phyloP scores from a whole-genome alignment of 2,113 vertebrate genomes.

The Sinosuthora webbiana region DNA sequence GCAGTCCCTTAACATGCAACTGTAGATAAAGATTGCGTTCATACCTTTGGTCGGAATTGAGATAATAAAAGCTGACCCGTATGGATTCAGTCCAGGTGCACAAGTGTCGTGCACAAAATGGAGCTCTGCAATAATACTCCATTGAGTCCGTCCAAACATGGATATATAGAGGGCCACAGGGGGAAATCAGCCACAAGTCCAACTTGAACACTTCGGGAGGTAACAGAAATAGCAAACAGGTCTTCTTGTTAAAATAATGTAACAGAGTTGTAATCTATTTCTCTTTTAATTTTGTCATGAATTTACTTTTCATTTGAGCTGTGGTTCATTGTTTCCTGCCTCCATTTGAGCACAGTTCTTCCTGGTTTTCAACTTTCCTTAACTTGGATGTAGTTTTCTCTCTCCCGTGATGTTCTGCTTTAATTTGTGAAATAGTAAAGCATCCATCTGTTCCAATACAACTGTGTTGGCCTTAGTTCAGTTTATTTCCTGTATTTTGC shows the following conservation, averaged over 20 bases:
- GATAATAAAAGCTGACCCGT: not conserved
- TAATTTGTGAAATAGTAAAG: slow-evolving; percentile 31
- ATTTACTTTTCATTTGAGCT: not conserved
- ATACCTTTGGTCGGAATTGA: not conserved
- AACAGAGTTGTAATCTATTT: not conserved
- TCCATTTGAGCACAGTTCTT: not conserved
- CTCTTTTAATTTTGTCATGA: not conserved
- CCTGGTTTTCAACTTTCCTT: not conserved
- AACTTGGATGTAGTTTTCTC: not conserved
- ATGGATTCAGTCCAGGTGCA: not conserved
- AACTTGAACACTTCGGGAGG: not conserved
- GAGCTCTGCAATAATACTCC: not conserved
- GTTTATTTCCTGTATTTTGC: slow-evolving; percentile 25
- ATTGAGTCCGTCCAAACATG: fast-evolving
- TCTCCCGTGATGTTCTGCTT: not conserved
- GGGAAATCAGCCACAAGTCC: not conserved
- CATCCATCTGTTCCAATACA: slow-evolving; percentile 31
- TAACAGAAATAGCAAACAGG: not conserved
- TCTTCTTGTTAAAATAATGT: not conserved
- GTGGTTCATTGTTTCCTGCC: not conserved
- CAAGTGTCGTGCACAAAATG: not conserved
- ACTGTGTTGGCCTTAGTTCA: slow-evolving; percentile 7
- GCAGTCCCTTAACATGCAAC: not conserved
- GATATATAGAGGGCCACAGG: not conserved
- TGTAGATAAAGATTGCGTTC: not conserved